A percentile compares a stretch with the other conserved stretches of the same genome.
These are phyloP conservation scores for Drepanosiphum platanoidis DNA, from an alignment of 2,888 invertebrate genomes.

Conservation along the genomic window DNA sequence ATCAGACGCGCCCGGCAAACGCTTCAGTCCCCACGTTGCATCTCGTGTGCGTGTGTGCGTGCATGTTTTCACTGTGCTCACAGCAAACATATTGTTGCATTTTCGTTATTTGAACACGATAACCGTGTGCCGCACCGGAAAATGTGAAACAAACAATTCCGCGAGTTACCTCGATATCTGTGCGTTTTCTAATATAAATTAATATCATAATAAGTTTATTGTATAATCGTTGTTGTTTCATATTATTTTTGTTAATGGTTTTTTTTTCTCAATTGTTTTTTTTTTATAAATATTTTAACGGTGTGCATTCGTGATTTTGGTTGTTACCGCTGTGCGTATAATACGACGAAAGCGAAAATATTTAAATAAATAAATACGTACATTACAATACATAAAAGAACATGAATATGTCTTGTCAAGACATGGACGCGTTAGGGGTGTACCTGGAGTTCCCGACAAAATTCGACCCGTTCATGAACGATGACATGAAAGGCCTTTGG, in stretches of 20 bases:
- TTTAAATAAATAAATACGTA: background rate
- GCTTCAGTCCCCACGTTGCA: conserved; percentile 49
- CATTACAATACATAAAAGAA: background rate
- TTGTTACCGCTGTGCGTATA: background rate
- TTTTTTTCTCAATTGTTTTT: background rate
- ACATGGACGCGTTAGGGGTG: conserved; percentile 51
- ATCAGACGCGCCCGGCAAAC: conserved; percentile 58
- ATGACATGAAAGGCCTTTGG: conserved; percentile 56
- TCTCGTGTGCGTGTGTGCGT: conserved; percentile 8
- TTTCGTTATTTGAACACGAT: background rate
- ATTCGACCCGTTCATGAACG: conserved; percentile 53
- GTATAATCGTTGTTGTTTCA: background rate
- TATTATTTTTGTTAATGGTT: background rate
- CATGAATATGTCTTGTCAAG: conserved; percentile 53
- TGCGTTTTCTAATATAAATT: background rate
- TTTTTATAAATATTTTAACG: too few species aligned
- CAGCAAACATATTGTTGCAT: background rate
- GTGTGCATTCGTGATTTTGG: background rate
- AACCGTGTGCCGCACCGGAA: conserved; percentile 6
- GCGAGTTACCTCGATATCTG: background rate
- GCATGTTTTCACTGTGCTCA: background rate
- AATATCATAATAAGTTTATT: too few species aligned
- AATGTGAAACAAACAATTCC: conserved; percentile 36
- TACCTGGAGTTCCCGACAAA: conserved; percentile 54
- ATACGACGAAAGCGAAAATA: background rate